Conservation (phyloP, 2,113 vertebrate species). For the Microcebus tavaratra region DNA sequence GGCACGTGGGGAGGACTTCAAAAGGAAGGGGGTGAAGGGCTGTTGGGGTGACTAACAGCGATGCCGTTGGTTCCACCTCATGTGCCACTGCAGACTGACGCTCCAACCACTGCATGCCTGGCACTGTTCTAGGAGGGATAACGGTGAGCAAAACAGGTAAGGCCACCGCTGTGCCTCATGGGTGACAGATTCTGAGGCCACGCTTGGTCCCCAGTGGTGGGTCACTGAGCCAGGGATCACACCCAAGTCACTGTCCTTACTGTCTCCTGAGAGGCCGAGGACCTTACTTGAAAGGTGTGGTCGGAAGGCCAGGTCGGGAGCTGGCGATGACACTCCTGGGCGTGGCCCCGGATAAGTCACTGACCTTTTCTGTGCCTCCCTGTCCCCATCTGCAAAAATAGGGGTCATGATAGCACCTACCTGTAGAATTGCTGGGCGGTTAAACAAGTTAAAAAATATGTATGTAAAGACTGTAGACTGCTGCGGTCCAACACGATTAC, state of each 20-base stretch:
- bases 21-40: no score
- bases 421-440: not conserved
- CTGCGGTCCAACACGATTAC: not conserved
- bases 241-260: no score
- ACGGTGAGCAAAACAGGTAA: rapidly evolving
- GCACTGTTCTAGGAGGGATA: rapidly evolving
- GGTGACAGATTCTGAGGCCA: not conserved
- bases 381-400: no score
- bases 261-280: not conserved
- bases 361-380: not conserved
- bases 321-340: no score
- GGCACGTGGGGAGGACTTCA: not conserved
- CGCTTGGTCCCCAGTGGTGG: not conserved
- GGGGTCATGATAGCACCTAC: rapidly evolving
- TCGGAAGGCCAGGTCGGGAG: not conserved
- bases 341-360: not conserved
- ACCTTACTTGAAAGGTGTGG: not conserved
- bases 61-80: not conserved
- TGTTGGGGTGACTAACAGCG: no score
- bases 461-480: not conserved
- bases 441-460: not conserved
- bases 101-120: not conserved
- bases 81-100: no score
- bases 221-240: not conserved
- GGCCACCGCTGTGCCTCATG: no score